Evolutionary conservation across 2,888 invertebrate species (phyloP), one percentile per base, ranked within the genome.

Genomic region (Aleiodes alternator): DNA sequence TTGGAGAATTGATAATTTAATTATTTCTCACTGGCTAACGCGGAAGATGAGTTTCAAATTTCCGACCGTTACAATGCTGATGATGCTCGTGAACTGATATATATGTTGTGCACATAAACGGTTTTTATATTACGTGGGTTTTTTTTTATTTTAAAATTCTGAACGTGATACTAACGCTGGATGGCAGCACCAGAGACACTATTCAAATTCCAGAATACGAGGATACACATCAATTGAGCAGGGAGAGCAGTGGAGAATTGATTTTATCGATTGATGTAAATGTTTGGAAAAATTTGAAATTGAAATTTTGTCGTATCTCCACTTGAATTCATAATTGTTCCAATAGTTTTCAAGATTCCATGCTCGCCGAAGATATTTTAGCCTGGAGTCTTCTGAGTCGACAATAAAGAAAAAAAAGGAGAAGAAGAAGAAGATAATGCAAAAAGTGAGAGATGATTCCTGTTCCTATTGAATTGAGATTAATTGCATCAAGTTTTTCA

Each of bases 11-110:
- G 3, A 43, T 9, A 43, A 4, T 34, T 34, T 6, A 34, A 34
- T 34, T 34, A 34, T 23, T 23, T 23, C 3, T 38, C 3, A 38
- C 8, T 38, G 38, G 8, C 2, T 3, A 43, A 3, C 43, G 43
- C 16, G 38, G 43, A 34, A 4, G 43, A 4, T 61, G 61, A 43
- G 43, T 14, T 61, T 61, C 38, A 14, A 61, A 61, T 64, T 64
- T 64, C 43, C 48, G 43, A 64, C 43, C 16, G 64, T 64, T 64
- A 64, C 48, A n/a, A 48, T 48, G 64, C 64, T 64, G 64, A 64
- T 38, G 64, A 64, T 64, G 64, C 64, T 64, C 11, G 2, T 14
- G 23, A 14, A 64, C 64, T 61, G 61, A 29, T 55, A 55, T 43
- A 43, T n/a, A 59, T 59, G 34, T 31, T 29, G 34, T 29, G n/a